These are phyloP conservation scores for Ellobium chinense DNA, from an alignment of 2,888 invertebrate species.

Conservation along the genomic window DNA sequence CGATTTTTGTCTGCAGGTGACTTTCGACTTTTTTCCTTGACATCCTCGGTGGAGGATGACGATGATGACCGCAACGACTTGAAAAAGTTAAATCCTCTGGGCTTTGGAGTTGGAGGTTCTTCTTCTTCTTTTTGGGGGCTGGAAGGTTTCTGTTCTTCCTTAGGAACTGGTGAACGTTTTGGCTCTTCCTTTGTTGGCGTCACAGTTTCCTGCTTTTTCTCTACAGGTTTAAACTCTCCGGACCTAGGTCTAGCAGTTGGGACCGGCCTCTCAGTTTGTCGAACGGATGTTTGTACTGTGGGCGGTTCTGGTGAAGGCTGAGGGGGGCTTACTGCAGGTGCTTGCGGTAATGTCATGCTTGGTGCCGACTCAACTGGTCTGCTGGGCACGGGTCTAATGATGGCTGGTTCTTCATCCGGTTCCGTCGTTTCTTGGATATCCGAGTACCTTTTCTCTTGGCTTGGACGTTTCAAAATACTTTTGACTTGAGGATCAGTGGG, in stretches of 20 bases:
- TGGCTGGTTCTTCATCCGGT: slow-evolving; percentile 49
- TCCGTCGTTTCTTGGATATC: slow-evolving; percentile 47
- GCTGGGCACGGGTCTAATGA: slow-evolving; percentile 46
- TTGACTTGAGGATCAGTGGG: slow-evolving; percentile 39
- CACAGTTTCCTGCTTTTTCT: not conserved
- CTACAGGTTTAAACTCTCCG: not conserved
- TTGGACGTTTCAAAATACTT: slow-evolving; percentile 34
- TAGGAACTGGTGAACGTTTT: not conserved
- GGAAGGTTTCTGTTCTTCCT: not conserved
- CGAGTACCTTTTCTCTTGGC: slow-evolving; percentile 45
- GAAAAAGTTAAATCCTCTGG: slow-evolving; percentile 35
- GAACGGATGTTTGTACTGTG: not conserved
- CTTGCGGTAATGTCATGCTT: not conserved
- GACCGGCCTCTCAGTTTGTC: not conserved
- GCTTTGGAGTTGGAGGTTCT: not conserved
- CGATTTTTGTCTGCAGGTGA: slow-evolving; percentile 1
- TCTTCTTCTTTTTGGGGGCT: not conserved
- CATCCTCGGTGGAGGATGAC: slow-evolving; percentile 35
- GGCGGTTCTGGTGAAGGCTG: not conserved
- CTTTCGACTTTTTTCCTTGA: not conserved
- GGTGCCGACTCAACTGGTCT: slow-evolving; percentile 36
- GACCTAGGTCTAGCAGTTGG: not conserved
- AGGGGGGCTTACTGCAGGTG: slow-evolving; percentile 15
- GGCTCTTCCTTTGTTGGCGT: not conserved
- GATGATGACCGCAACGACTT: slow-evolving; percentile 41